phyloP scores from a whole-genome alignment of 2,113 vertebrate genomes.

The Tor tambroides region DNA sequence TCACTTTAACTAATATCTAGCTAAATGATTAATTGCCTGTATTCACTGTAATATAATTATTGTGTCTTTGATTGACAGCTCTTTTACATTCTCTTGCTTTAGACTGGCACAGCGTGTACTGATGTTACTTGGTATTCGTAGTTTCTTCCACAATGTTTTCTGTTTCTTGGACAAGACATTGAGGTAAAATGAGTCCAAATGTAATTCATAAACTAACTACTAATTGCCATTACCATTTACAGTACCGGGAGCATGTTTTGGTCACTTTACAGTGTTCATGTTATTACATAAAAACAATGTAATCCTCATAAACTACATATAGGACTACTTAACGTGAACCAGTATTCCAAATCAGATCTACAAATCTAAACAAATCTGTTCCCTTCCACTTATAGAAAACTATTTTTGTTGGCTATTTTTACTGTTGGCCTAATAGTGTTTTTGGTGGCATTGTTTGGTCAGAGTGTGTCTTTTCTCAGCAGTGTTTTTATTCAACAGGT shows the following conservation, averaged over 20 bases:
- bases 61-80: constrained; percentile 15
- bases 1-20: neutral
- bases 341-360: neutral
- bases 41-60: neutral
- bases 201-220: neutral
- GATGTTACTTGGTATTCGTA: constrained; percentile 59
- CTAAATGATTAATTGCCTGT: neutral
- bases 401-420: neutral
- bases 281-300: neutral
- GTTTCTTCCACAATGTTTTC: constrained; percentile 65
- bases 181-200: constrained; percentile 62
- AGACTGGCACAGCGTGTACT: constrained; percentile 66
- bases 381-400: neutral
- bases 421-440: neutral
- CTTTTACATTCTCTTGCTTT: constrained; percentile 49
- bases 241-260: neutral
- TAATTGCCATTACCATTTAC: neutral
- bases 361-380: neutral
- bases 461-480: neutral
- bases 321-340: no score
- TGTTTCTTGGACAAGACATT: constrained; percentile 67
- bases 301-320: neutral
- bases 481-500: neutral
- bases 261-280: constrained; percentile 7
- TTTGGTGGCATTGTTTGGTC: neutral